Evolutionary conservation across 1,140 invertebrate genomes (phyloP), one percentile per base, ranked within the genome.

Genomic region (Pseudomyrmex dendroicus): DNA sequence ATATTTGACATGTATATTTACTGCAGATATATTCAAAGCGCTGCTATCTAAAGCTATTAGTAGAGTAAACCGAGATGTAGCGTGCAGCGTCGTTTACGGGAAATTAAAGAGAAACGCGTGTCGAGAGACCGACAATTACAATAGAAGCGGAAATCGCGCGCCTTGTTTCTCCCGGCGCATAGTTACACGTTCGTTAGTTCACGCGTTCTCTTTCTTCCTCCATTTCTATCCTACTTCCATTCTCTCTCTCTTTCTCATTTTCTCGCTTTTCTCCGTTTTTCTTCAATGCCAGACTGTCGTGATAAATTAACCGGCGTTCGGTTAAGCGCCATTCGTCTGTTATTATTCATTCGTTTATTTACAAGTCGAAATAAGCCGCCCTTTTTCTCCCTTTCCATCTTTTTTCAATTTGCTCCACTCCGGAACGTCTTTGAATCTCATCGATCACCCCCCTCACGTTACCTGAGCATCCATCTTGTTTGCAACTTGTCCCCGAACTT

Each of bases 311-410:
- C 44, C 22, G 15, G 12, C 12, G 54, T 44, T 63, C 76, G 48
- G 61, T 77, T 80, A 80, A 35, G 22, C 20, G 76, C 66, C 35
- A 80, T 66, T 80, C 52, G 64, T 78, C 66, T 72, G 59, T 54
- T 20, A 35, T 80, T 80, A 35, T 80, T 80, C 66, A 70, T 80
- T 80, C 56, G 44, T 80, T 35, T 80, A 80, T 70, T 80, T 80
- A 80, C 76, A 80, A 70, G 46, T 80, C 52, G 20, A 35, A 70
- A 59, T 48, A 22, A 48, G 66, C 2, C 3, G 44, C 35, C 44
- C 44, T 72, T 80, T 59, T 20, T 59, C 35, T 35, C 35, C 35
- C 35, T 20, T 20, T 0, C 5, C 35, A 35, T 35, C 35, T 4
- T 80, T 59, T 80, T 25, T 35, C 44, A n/a, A 15, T 7, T 48